These are phyloP conservation scores for Mugil cephalus DNA, from an alignment of 2,113 vertebrate genomes.

Conservation along the genomic window DNA sequence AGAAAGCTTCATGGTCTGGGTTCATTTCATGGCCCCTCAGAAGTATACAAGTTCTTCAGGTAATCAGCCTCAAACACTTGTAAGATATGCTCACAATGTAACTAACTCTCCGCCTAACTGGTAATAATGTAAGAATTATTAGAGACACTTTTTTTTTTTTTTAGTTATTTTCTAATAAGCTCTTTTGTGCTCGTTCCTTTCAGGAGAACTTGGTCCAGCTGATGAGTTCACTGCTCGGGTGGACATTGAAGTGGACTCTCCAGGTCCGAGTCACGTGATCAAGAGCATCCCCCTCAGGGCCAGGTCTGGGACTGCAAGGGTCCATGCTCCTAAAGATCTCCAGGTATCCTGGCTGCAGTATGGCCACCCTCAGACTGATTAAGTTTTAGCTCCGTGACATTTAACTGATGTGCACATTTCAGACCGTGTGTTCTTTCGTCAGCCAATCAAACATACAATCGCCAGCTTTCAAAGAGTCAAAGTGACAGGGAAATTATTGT, in stretches of 20 bases:
- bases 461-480: too few relatives aligned
- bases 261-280: constrained; percentile 89
- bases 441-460: too few relatives aligned
- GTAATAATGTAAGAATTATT: too few relatives aligned
- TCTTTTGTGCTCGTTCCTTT: constrained; percentile 5
- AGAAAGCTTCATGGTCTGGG: constrained; percentile 90
- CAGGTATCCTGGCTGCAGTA: constrained; percentile 82
- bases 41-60: constrained; percentile 86
- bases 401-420: too few relatives aligned
- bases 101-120: too few relatives aligned
- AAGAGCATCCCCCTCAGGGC: constrained; percentile 88
- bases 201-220: constrained; percentile 86
- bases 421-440: too few relatives aligned
- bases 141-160: too few relatives aligned
- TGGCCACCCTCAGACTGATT: too few relatives aligned
- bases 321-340: constrained; percentile 91
- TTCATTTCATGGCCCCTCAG: constrained; percentile 92
- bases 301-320: constrained; percentile 90
- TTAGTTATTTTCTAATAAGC: background rate
- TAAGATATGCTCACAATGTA: too few relatives aligned
- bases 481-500: too few relatives aligned
- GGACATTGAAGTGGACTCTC: constrained; percentile 94
- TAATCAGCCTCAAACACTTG: constrained; percentile 67
- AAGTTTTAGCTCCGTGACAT: too few relatives aligned
- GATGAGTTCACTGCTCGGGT: constrained; percentile 91